Conservation (phyloP, 1,140 invertebrate species). For the Bombyx mori region ASM3026992v2 NC_085129.1:233001-233500, state of each 20-base stretch:
- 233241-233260: conserved; percentile 95
- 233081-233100: conserved; percentile 97
- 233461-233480: too few species aligned
- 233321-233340: conserved; percentile 99
- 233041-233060: conserved; percentile 91
- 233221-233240: conserved; percentile 39
- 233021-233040: conserved; percentile 97
- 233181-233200: not conserved
- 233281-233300: conserved; percentile 95
- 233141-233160: conserved; percentile 97
- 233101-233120: conserved; percentile 97
- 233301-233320: conserved; percentile 98
- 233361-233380: conserved; percentile 85
- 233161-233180: conserved; percentile 78
- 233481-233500: too few species aligned
- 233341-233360: conserved; percentile 95
- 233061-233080: conserved; percentile 90
- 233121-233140: conserved; percentile 95
- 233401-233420: too few species aligned
- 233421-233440: too few species aligned
- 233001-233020: conserved; percentile 93
- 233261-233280: conserved; percentile 98
- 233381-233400: too few species aligned
- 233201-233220: too few species aligned
- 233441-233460: too few species aligned